Evolutionary conservation across 2,113 vertebrate genomes (phyloP), one percentile per base, ranked within the genome.

Genomic region (Paramormyrops kingsleyae): DNA sequence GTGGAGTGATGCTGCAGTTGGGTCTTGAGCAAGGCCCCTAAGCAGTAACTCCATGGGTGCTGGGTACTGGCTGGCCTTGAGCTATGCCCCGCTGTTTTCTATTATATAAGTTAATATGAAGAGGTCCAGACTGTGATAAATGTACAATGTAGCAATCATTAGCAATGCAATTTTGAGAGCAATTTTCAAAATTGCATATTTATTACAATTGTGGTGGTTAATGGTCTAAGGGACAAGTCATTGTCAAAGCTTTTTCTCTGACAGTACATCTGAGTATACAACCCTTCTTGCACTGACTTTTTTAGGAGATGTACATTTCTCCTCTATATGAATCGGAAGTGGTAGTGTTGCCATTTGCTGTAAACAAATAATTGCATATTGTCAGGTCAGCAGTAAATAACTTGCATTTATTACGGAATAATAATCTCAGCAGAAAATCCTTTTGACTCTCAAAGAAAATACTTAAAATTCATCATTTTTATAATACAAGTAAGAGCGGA

Each of bases 291-390:
- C n/a, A 66, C n/a, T 27, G n/a, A 31, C 62, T 9, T 27, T 66
- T 66, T 13, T 12, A 27, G n/a, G 62, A 27, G n/a, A 13, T 27
- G n/a, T 77, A 47, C 88, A 59, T 49, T 39, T 83, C 39, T 21
- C 53, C 35, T 83, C 39, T 44, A 10, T 83, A 83, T 83, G 74
- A 89, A 56, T 83, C 1, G 2, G 10, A 83, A 56, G 50, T 83
- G 74, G 70, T 27, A 83, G 42, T 83, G 49, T 59, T 42, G 74
- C 74, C 50, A 56, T 89, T 89, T 50, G 88, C 31, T 83, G 35
- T 77, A 83, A 89, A 83, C 66, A 89, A 27, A 89, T 89, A 27
- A 53, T 83, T 56, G 24, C 31, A 42, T 39, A 21, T 44, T 49
- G 24, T 49, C 62, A 50, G 24, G 49, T n/a, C 13, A 77, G 44